Evolutionary conservation across 2,797 vertebrate species (phyloP), one percentile per base, ranked within the genome.

Genomic region (Karalla daura): DNA sequence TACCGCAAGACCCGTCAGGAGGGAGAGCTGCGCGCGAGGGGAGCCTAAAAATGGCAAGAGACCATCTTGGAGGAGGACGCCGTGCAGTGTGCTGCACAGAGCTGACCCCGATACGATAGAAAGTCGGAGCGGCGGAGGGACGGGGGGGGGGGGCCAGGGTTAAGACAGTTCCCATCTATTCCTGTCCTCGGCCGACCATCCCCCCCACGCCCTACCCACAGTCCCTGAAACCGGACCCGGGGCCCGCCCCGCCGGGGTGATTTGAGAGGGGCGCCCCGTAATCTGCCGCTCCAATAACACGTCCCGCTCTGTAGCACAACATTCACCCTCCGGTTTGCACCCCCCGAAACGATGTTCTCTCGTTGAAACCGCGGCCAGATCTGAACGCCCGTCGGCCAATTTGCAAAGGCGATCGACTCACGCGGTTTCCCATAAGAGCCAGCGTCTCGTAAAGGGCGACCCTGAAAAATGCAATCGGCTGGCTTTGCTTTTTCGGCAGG

Each of bases 401-500:
- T 80, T 76, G 53, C 72, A 78, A 81, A 88, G 76, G 79, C 80
- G 85, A 89, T 89, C 88, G 86, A 63, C 52, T 73, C 3, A 81
- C 15, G 74, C 67, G 83, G 76, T 78, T 59, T 67, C 52, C 56
- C 43, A 80, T 84, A 76, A 86, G 86, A 85, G 59, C 63, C n/a
- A 58, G 59, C 37, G 41, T 18, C 33, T 61, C 28, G 50, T 58
- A 45, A 66, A 52, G 45, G 41, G 37, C 67, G 77, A 76, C 75
- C 78, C 80, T 58, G 69, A 43, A 80, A 74, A 58, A 67, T 70
- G 49, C 21, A n/a, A n/a, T n/a, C 39, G 59, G 46, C 59, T 18
- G 27, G 28, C n/a, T 13, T 58, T 9, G 0, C 27, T 23, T 2
- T 1, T 4, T 1, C 18, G 17, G 27, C n/a, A 49, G 12, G 40